These are phyloP conservation scores for Ariolimax columbianus DNA, from an alignment of 2,888 invertebrate species.

Conservation along the genomic window DNA sequence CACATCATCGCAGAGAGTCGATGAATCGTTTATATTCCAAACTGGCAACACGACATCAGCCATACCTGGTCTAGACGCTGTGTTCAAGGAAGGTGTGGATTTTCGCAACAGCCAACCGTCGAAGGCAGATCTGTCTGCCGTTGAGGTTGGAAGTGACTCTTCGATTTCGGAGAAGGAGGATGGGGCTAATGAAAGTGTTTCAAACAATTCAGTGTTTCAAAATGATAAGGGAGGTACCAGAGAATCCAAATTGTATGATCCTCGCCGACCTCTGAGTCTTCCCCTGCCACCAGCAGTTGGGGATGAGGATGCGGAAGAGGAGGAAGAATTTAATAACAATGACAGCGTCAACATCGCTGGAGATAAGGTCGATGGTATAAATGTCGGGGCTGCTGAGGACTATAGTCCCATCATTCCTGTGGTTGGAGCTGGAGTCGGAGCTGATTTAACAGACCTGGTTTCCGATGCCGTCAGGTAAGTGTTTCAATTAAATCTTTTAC, in stretches of 20 bases:
- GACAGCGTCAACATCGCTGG: neutral
- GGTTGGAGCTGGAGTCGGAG: neutral
- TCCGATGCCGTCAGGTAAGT: slow-evolving; percentile 47
- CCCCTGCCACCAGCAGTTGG: slow-evolving; percentile 51
- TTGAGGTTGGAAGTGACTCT: neutral
- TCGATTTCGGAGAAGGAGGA: neutral
- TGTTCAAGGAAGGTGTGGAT: slow-evolving; percentile 40
- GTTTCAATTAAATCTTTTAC: neutral
- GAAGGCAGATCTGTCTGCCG: neutral
- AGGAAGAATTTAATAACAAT: slow-evolving; percentile 24
- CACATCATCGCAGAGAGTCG: slow-evolving; percentile 14
- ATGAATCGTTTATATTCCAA: slow-evolving; percentile 35
- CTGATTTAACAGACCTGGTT: slow-evolving; percentile 36
- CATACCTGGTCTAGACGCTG: slow-evolving; percentile 33
- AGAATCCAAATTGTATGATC: slow-evolving; percentile 25
- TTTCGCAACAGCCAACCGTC: neutral
- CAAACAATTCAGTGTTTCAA: neutral
- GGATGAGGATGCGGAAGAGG: slow-evolving; percentile 39
- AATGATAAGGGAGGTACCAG: slow-evolving; percentile 12
- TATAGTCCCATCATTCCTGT: slow-evolving; percentile 7
- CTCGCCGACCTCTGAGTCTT: slow-evolving; percentile 51
- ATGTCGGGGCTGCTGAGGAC: neutral
- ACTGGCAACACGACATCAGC: neutral
- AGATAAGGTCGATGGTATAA: neutral
- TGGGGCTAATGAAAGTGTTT: neutral